phyloP scores from a whole-genome alignment of 2,797 vertebrate species.

The Hephaestus fuliginosus region DNA sequence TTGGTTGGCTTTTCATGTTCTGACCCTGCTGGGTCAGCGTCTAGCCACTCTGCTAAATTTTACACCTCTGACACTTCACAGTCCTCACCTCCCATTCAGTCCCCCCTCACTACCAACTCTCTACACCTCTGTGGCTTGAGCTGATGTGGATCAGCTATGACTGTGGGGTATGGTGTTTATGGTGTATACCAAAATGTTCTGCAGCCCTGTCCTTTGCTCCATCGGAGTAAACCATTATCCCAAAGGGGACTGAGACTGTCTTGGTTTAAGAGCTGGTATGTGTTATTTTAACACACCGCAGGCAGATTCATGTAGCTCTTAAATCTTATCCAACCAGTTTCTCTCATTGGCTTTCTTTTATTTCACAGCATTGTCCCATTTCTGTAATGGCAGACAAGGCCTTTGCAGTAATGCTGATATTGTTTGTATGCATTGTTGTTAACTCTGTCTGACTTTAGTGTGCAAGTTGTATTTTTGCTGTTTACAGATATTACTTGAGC shows the following conservation, averaged over 20 bases:
- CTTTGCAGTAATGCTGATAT: conserved; percentile 13
- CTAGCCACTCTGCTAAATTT: conserved; percentile 53
- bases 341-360: background rate
- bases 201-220: background rate
- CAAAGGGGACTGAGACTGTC: background rate
- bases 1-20: conserved; percentile 47
- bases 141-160: background rate
- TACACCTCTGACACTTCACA: conserved; percentile 40
- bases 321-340: background rate
- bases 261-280: background rate
- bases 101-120: background rate
- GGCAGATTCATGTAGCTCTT: background rate
- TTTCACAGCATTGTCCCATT: background rate
- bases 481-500: conserved; percentile 17
- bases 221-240: background rate
- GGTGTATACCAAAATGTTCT: background rate
- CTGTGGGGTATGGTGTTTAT: background rate
- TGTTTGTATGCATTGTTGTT: conserved; percentile 19
- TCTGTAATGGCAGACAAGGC: background rate
- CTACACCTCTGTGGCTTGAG: conserved; percentile 16
- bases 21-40: conserved; percentile 62
- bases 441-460: conserved; percentile 4
- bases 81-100: background rate
- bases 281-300: conserved; percentile 1
- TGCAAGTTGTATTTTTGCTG: conserved; percentile 1